Conservation (phyloP, 2,113 vertebrate species). For the Galeopterus variegatus region DNA sequence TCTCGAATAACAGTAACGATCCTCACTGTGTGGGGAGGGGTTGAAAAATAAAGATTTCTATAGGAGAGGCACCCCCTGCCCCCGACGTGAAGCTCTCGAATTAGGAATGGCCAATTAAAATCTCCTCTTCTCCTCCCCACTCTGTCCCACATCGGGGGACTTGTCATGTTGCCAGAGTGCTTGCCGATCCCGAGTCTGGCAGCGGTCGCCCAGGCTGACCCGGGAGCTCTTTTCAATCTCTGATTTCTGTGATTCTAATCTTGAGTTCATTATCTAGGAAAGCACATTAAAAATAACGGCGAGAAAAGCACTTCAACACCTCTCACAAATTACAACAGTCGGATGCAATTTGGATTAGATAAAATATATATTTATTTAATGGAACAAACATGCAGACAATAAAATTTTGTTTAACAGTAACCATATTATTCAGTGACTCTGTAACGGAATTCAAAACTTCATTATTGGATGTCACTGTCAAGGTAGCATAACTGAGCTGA, state of each 20-base stretch:
- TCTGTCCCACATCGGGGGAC: fast-evolving
- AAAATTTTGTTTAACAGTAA: constrained; percentile 66
- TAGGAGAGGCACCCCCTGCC: fast-evolving
- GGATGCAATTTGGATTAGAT: constrained; percentile 70
- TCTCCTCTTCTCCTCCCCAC: fast-evolving
- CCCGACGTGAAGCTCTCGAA: not conserved
- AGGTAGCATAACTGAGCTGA: not conserved
- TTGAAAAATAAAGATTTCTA: not conserved
- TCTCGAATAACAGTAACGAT: not conserved
- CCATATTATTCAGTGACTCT: not conserved
- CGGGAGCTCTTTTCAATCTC: not conserved
- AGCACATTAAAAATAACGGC: constrained; percentile 66
- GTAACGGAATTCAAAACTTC: constrained; percentile 65
- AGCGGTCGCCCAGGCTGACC: not conserved
- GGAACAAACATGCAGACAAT: constrained; percentile 74
- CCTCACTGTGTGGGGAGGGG: not conserved
- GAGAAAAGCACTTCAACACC: constrained; percentile 66
- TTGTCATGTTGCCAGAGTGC: not conserved
- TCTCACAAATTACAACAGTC: constrained; percentile 71
- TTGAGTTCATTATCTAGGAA: constrained; percentile 63
- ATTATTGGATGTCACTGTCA: not conserved
- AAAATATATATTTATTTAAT: constrained; percentile 81
- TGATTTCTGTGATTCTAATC: constrained; percentile 40
- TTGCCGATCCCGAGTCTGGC: not conserved
- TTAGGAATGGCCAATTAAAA: not conserved